A percentile compares a stretch with the other conserved stretches of the same genome.
phyloP scores from a whole-genome alignment of 1,140 invertebrate species.

The Cardiocondyla obscurior region DNA sequence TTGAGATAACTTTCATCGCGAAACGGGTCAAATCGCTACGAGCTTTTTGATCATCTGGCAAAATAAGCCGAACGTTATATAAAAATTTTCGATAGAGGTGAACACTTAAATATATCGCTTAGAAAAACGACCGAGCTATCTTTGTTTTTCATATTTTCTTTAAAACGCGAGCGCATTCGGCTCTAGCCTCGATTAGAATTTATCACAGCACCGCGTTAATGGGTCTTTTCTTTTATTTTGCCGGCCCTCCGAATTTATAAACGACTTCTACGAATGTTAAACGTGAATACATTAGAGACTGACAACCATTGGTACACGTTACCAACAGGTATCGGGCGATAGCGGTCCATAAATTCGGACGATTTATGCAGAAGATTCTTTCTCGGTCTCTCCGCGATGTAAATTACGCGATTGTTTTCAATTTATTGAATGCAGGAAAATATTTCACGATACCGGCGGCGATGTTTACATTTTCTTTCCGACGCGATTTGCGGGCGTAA shows the following conservation, averaged over 20 bases:
- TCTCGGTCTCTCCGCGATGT: background rate
- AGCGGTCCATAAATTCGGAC: background rate
- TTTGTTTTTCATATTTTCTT: background rate
- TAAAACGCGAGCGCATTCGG: background rate
- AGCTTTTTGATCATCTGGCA: background rate
- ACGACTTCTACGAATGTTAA: slow-evolving; percentile 20
- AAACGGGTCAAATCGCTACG: background rate
- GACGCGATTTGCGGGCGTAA: slow-evolving; percentile 59
- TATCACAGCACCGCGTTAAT: background rate
- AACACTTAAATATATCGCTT: background rate
- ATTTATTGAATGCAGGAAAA: slow-evolving; percentile 23
- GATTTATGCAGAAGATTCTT: slow-evolving; percentile 3
- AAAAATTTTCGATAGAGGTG: background rate
- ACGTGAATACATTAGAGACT: slow-evolving; percentile 22
- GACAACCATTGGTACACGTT: background rate
- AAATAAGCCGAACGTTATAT: background rate
- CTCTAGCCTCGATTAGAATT: background rate
- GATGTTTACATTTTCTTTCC: slow-evolving; percentile 50
- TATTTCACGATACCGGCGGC: slow-evolving; percentile 51
- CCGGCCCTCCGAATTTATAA: background rate
- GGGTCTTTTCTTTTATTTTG: background rate
- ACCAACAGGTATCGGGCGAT: background rate
- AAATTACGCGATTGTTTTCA: background rate
- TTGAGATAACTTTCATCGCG: background rate
- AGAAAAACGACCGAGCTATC: background rate